phyloP scores from a whole-genome alignment of 2,888 invertebrate genomes.

The Dione juno region DNA sequence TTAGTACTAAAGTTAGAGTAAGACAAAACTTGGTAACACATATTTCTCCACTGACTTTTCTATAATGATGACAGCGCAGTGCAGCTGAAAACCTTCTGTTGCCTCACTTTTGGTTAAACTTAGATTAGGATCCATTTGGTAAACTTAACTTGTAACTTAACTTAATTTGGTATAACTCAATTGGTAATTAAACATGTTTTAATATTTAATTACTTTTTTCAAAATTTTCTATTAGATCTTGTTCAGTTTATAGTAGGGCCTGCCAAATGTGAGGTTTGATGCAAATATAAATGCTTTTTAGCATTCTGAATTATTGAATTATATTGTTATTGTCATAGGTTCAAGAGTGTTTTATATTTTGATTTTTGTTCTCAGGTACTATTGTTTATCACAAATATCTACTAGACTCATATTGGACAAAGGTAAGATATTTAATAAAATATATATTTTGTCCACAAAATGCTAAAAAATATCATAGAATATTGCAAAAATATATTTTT shows the following conservation, averaged over 20 bases:
- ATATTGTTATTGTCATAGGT: background rate
- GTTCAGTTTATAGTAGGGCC: conserved; percentile 67
- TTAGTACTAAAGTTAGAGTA: background rate
- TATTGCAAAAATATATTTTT: no score
- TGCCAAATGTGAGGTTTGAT: conserved; percentile 71
- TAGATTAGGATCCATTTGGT: conserved; percentile 59
- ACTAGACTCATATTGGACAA: background rate
- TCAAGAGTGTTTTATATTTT: conserved; percentile 22
- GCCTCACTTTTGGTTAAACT: conserved; percentile 56
- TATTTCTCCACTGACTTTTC: background rate
- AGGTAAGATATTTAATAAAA: background rate
- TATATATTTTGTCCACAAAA: no score
- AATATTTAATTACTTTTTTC: conserved; percentile 33
- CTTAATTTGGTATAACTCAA: no score
- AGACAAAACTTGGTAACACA: background rate
- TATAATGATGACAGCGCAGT: conserved; percentile 76
- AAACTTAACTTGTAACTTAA: conserved; percentile 37
- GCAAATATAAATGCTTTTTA: conserved; percentile 53
- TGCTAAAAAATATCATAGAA: no score
- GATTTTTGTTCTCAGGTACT: conserved; percentile 39
- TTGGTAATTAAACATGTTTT: conserved; percentile 24
- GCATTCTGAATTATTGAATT: conserved; percentile 59
- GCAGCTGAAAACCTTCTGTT: conserved; percentile 77
- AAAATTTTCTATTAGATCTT: conserved; percentile 42
- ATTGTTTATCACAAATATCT: background rate